Conservation (phyloP, 2,113 vertebrate species). For the Zapornia atra region DNA sequence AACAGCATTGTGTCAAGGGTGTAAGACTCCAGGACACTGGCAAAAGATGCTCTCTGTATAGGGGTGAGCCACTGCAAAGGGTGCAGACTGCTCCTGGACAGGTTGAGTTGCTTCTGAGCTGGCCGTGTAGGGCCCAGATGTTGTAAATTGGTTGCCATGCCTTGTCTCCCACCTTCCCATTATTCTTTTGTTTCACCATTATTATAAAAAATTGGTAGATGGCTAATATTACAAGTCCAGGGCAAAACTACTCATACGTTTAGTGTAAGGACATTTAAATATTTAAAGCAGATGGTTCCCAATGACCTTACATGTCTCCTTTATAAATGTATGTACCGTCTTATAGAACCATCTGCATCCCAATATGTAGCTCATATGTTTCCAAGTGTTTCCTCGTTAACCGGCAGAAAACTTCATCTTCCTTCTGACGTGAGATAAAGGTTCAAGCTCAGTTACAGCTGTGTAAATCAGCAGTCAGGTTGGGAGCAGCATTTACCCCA, state of each 20-base stretch:
- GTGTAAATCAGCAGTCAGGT: not conserved
- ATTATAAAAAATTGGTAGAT: conserved; percentile 65
- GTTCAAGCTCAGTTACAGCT: conserved; percentile 20
- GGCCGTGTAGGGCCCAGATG: conserved; percentile 38
- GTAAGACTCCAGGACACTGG: not conserved
- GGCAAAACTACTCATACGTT: conserved; percentile 61
- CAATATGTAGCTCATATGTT: conserved; percentile 75
- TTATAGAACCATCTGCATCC: conserved; percentile 72
- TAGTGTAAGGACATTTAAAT: conserved; percentile 68
- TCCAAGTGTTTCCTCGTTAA: conserved; percentile 68
- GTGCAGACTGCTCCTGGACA: not conserved
- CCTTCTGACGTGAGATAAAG: not conserved
- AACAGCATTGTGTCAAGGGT: not conserved
- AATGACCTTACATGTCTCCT: conserved; percentile 75
- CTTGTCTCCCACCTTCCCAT: conserved; percentile 54
- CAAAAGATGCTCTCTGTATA: accelerated
- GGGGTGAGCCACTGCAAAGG: not conserved
- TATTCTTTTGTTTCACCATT: conserved; percentile 57
- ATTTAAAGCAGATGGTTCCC: conserved; percentile 72
- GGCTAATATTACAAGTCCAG: conserved; percentile 65
- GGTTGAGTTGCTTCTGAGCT: conserved; percentile 12
- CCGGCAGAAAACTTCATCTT: conserved; percentile 57
- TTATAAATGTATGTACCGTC: conserved; percentile 72
- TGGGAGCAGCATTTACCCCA: not conserved
- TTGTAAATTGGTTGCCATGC: conserved; percentile 62